Evolutionary conservation across 2,797 vertebrate species (phyloP), one percentile per base, ranked within the genome.

Genomic region (Sebastes taczanowskii): DNA sequence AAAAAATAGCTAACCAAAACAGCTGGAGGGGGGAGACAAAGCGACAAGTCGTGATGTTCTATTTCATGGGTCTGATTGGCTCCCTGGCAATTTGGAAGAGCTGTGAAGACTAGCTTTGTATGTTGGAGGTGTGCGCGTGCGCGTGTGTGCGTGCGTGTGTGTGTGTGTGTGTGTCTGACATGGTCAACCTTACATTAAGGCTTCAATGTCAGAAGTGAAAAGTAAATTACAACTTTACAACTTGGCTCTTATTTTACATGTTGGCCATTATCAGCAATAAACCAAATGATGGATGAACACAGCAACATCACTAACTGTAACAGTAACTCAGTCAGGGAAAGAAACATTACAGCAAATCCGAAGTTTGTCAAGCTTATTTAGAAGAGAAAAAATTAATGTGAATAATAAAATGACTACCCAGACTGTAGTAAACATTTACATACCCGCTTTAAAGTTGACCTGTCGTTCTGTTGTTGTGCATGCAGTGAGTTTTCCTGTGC

Each of bases 51-150:
- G 35, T 49, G 46, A 23, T n/a, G 71, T 4, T 62, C 23, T 42
- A 2, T 68, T 69, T 64, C 16, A 56, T 56, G 52, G 29, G 18
- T 70, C 35, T 81, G 58, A 74, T 69, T 64, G 58, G 49, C 46
- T 74, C 53, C 55, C 38, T 32, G 53, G 62, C 35, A 73, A 42
- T 55, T 60, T 74, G 35, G 59, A 60, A 49, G 25, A 11, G 25
- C 64, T n/a, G 27, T 52, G n/a, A 25, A 42, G 23, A 56, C n/a
- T 7, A 25, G 23, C 18, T 27, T 29, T 42, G 32, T 13, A 71
- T 11, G 34, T 27, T 3, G 9, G 32, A 34, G 16, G 16, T 46
- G 42, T 46, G 42, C 4, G 11, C 11, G 11, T 5, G 34, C 4
- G 4, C 2, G 10, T 11, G 32, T 0, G 34, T 4, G 34, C 0